Percentiles rank a stretch among this genome's conserved stretches.
phyloP scores from a whole-genome alignment of 1,140 invertebrate genomes.

The Dysdera silvatica region DNA sequence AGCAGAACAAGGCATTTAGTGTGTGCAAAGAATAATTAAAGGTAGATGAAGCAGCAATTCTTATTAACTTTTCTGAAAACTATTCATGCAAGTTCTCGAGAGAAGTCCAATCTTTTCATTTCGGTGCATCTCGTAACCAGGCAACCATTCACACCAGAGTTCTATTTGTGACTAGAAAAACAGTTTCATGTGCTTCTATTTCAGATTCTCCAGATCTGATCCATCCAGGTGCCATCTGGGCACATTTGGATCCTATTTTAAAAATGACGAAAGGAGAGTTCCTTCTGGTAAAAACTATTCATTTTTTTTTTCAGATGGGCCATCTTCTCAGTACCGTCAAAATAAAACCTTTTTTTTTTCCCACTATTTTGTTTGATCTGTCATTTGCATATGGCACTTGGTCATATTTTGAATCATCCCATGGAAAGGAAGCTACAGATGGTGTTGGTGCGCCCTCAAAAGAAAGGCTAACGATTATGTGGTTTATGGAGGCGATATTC shows the following conservation, averaged over 20 bases:
- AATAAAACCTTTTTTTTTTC: constrained; percentile 9
- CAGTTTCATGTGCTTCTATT: not conserved
- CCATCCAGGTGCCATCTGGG: too few species aligned
- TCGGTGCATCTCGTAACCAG: constrained; percentile 1
- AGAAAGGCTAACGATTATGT: constrained; percentile 1
- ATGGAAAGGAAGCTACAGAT: not conserved
- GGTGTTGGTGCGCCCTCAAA: constrained; percentile 4
- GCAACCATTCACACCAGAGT: constrained; percentile 3
- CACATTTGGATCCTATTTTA: constrained; percentile 4
- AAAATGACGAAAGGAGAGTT: not conserved
- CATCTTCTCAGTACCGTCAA: not conserved
- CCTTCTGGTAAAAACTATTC: not conserved
- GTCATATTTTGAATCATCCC: not conserved
- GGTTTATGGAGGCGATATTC: constrained; percentile 1
- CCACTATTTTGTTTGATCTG: not conserved
- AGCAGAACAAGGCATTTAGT: not conserved
- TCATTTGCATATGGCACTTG: not conserved
- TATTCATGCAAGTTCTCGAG: not conserved
- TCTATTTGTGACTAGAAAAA: too few species aligned
- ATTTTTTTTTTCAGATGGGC: constrained; percentile 7
- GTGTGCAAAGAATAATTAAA: constrained; percentile 5
- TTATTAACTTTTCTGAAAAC: not conserved
- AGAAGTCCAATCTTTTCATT: constrained; percentile 1
- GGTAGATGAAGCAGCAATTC: constrained; percentile 12
- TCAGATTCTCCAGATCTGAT: not conserved